Evolutionary conservation across 2,888 invertebrate species (phyloP).

Genomic region (Polydrusus pterygomalis): DNA sequence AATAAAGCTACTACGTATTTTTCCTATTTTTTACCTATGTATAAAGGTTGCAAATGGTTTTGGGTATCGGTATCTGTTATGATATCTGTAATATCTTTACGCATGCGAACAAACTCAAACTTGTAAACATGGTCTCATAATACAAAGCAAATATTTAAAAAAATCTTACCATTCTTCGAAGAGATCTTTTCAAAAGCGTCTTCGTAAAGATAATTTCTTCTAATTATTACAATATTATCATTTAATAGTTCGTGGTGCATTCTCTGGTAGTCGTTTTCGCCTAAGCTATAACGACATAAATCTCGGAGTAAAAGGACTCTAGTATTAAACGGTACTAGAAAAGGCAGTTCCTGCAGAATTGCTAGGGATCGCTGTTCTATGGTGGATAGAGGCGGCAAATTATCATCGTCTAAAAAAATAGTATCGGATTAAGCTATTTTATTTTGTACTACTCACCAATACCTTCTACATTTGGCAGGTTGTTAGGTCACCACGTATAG

Average conservation of each 20-base stretch:
- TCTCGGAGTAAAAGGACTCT: conserved; percentile 90
- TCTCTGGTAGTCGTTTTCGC: conserved; percentile 66
- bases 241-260: conserved; percentile 68
- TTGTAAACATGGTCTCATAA: conserved; percentile 84
- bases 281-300: conserved; percentile 73
- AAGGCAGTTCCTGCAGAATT: conserved; percentile 93
- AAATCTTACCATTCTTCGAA: conserved; percentile 85
- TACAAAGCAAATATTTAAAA: conserved; percentile 44
- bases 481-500: no score
- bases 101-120: no score
- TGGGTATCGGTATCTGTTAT: no score
- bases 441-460: neutral
- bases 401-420: conserved; percentile 76
- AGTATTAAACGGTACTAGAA: conserved; percentile 93
- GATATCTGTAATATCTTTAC: no score
- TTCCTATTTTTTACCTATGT: no score
- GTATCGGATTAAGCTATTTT: neutral
- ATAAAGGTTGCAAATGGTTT: no score
- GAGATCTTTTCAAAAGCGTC: conserved; percentile 97
- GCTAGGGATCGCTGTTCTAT: conserved; percentile 91
- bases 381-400: conserved; percentile 89
- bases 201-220: conserved; percentile 96
- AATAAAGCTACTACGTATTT: no score
- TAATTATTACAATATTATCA: conserved; percentile 78
- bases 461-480: no score